Evolutionary conservation across 2,797 vertebrate species (phyloP), one percentile per base, ranked within the genome.

Genomic region (Lateolabrax maculatus): DNA sequence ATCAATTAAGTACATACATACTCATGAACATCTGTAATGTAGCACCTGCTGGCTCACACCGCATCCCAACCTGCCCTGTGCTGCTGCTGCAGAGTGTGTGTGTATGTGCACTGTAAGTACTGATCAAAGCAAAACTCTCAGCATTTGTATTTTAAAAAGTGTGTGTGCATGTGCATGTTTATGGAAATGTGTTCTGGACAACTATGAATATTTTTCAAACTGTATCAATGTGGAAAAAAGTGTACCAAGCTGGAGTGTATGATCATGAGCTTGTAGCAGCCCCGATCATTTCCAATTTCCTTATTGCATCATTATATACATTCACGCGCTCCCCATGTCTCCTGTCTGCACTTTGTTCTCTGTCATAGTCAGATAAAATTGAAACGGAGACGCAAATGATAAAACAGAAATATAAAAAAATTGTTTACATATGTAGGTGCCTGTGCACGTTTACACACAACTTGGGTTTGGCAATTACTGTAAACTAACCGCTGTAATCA

Each of bases 1-100:
- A 87, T 80, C 82, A 89, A 84, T 90, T 84, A 83, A 66, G 63
- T 84, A 79, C 78, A 87, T 77, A 86, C 86, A 83, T 73, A 65
- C 73, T 88, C 85, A 87, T 90, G 86, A 89, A 91, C 83, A 90
- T 85, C 79, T 85, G 73, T 89, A 88, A 88, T 79, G 74, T 74
- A 75, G 79, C 67, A 36, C 61, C 62, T 49, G 49, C 44, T 76
- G 52, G 62, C 80, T 83, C 62, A 77, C 64, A 79, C 51, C 67
- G 6, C 31, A 77, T 81, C 70, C 68, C 41, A 73, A 57, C 37
- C 64, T 80, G 23, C 37, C 31, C 34, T 5, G 4, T 5, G 11
- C 68, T 80, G 76, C 68, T 80, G 71, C 70, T 75, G 77, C 67
- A 71, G 73, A 49, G 27, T 46, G 63, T 39, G 60, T 37, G 21